Percentiles rank a stretch among this genome's conserved stretches.
Evolutionary conservation across 2,113 vertebrate genomes (phyloP).

Genomic region (Electrona antarctica): DNA sequence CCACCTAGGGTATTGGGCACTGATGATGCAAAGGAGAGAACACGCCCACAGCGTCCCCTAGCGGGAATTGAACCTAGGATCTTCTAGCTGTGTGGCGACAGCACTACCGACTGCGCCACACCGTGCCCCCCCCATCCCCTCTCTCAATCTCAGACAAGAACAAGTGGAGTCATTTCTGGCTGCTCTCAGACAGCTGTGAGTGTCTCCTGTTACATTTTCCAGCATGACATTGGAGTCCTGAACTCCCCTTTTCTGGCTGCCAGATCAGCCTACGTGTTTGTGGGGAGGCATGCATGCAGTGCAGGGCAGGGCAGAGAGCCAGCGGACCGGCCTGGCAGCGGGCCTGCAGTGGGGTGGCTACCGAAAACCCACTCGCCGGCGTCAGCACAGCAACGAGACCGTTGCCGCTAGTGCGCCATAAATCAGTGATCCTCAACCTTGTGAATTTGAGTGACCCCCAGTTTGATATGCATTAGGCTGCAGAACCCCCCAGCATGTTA

Average conservation of each 20-base stretch:
- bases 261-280: slow-evolving; percentile 60
- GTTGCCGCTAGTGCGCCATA: too few relatives aligned
- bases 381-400: too few relatives aligned
- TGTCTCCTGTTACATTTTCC: slow-evolving; percentile 75
- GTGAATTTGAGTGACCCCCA: not conserved
- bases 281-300: slow-evolving; percentile 33
- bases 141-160: slow-evolving; percentile 21
- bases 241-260: slow-evolving; percentile 54
- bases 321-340: slow-evolving; percentile 34
- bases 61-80: too few relatives aligned
- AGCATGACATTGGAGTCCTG: slow-evolving; percentile 54
- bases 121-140: too few relatives aligned
- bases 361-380: not conserved
- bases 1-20: too few relatives aligned
- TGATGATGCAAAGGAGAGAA: too few relatives aligned
- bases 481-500: too few relatives aligned
- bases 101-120: too few relatives aligned
- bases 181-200: slow-evolving; percentile 55
- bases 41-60: too few relatives aligned
- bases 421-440: not conserved
- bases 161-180: slow-evolving; percentile 44
- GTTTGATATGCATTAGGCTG: too few relatives aligned
- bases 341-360: slow-evolving; percentile 28
- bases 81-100: too few relatives aligned
- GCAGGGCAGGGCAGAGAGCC: too few relatives aligned